These are phyloP conservation scores for Eumacrocentrus americanus DNA, from an alignment of 2,888 invertebrate species.

Conservation along the genomic window DNA sequence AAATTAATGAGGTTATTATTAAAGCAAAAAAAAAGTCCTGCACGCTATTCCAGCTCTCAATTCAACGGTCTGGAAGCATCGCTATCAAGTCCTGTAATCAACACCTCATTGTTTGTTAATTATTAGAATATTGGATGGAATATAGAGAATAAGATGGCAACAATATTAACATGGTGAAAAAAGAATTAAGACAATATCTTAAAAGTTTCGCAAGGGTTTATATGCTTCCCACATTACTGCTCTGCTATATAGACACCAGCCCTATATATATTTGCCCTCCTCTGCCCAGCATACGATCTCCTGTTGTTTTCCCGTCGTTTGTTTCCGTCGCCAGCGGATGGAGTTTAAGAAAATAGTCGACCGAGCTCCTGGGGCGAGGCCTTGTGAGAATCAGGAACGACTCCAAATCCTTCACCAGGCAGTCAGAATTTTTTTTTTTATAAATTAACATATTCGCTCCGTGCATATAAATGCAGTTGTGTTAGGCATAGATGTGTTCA, in stretches of 20 bases:
- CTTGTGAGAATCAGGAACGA: conserved; percentile 32
- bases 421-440: neutral
- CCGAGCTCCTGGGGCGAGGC: conserved; percentile 45
- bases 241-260: neutral
- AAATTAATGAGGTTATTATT: conserved; percentile 18
- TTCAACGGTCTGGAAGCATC: conserved; percentile 8
- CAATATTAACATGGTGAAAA: too few relatives aligned
- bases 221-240: conserved; percentile 32
- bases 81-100: neutral
- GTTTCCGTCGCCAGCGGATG: conserved; percentile 36
- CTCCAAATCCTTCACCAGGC: neutral
- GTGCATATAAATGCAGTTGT: too few relatives aligned
- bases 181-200: too few relatives aligned
- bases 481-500: too few relatives aligned
- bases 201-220: conserved; percentile 33
- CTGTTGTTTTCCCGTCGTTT: conserved; percentile 43
- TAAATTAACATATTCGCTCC: too few relatives aligned
- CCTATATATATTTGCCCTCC: conserved; percentile 21
- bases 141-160: conserved; percentile 1
- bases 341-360: conserved; percentile 58
- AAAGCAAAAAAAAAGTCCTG: neutral
- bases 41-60: neutral
- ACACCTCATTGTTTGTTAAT: neutral
- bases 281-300: conserved; percentile 34
- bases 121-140: neutral